Percentiles rank a stretch among this genome's conserved stretches.
These are phyloP conservation scores for Homarus gammarus DNA, from an alignment of 2,888 invertebrate species.

Conservation along the genomic window DNA sequence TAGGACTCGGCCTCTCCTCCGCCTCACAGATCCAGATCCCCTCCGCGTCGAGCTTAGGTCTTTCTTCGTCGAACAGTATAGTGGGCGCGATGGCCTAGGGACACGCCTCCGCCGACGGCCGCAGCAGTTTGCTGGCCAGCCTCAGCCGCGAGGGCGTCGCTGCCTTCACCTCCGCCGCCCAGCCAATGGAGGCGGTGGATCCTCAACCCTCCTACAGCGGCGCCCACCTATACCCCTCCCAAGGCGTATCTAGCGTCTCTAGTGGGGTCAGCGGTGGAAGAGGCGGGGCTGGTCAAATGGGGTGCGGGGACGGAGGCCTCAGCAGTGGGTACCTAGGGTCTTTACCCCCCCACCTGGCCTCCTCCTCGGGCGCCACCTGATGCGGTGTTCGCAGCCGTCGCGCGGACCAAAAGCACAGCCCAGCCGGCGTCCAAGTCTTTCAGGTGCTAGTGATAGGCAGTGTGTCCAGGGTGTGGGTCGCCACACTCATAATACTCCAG, in stretches of 20 bases:
- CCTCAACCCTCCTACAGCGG: slow-evolving; percentile 69
- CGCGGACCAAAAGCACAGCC: slow-evolving; percentile 68
- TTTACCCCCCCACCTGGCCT: slow-evolving; percentile 55
- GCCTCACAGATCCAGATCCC: slow-evolving; percentile 75
- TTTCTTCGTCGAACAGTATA: slow-evolving; percentile 75
- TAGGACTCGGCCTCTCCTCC: slow-evolving; percentile 68
- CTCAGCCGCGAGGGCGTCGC: slow-evolving; percentile 72
- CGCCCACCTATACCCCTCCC: slow-evolving; percentile 61
- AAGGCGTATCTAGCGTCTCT: slow-evolving; percentile 40
- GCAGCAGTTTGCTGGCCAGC: slow-evolving; percentile 70
- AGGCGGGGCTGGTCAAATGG: slow-evolving; percentile 51
- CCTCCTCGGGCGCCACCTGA: slow-evolving; percentile 70
- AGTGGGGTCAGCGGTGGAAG: slow-evolving; percentile 40
- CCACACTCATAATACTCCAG: slow-evolving; percentile 62
- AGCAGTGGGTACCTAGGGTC: slow-evolving; percentile 60
- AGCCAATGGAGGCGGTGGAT: slow-evolving; percentile 63
- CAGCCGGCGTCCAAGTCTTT: slow-evolving; percentile 73
- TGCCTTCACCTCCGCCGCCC: slow-evolving; percentile 67
- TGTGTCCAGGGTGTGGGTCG: slow-evolving; percentile 63
- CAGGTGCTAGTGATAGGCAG: slow-evolving; percentile 74
- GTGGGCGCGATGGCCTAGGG: slow-evolving; percentile 76
- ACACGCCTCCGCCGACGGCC: slow-evolving; percentile 76
- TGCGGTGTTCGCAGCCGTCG: slow-evolving; percentile 70
- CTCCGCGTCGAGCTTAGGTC: slow-evolving; percentile 71
- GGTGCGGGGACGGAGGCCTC: slow-evolving; percentile 50